These are phyloP conservation scores for Psilopsiagon aymara DNA, from an alignment of 2,113 vertebrate genomes.

Conservation along the genomic window DNA sequence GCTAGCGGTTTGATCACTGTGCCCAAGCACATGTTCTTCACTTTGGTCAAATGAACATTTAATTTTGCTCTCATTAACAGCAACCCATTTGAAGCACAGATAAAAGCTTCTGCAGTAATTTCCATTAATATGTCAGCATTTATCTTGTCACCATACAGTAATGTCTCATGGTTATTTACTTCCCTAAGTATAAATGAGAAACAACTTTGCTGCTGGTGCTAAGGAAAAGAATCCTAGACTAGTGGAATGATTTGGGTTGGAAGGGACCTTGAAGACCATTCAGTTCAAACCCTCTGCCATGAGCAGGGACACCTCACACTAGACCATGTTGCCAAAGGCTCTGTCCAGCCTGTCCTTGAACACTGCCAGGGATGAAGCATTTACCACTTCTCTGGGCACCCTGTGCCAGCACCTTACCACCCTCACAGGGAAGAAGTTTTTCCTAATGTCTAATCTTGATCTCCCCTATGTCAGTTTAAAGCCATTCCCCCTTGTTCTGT, in stretches of 20 bases:
- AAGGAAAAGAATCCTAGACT: not conserved
- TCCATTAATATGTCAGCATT: conserved; percentile 14
- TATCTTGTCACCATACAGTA: not conserved
- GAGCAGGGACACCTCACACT: not conserved
- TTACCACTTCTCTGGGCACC: not conserved
- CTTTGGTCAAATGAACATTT: not conserved
- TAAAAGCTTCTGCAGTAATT: conserved; percentile 10
- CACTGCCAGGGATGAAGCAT: not conserved
- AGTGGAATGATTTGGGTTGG: not conserved
- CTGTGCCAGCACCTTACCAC: not conserved
- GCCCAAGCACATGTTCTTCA: not conserved
- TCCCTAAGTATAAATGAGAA: not conserved
- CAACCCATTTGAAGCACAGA: not conserved
- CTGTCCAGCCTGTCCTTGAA: not conserved
- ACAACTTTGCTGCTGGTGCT: not conserved
- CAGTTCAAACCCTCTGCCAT: not conserved
- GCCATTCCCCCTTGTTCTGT: not conserved
- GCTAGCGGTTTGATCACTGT: not conserved
- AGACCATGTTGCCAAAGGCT: not conserved
- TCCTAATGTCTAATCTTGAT: not conserved
- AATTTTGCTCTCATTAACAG: not conserved
- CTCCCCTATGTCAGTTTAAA: not conserved
- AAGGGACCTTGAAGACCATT: not conserved
- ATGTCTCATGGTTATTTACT: not conserved
- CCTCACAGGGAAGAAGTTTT: not conserved